Conservation (phyloP, 2,888 invertebrate genomes). For the Carterocephalus palaemon region DNA sequence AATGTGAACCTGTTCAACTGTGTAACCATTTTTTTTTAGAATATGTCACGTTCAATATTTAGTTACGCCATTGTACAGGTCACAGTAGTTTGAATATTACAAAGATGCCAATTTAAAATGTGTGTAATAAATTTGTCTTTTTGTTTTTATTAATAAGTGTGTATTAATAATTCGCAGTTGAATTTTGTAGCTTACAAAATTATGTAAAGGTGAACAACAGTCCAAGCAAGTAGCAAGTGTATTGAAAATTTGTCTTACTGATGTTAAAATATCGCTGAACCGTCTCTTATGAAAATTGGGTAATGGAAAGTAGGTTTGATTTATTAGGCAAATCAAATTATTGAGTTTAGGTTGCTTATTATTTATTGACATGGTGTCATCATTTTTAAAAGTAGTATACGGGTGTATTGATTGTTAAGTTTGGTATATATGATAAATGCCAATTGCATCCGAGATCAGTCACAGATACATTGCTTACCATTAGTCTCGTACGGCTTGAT, state of each 20-base stretch:
- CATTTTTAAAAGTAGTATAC: no score
- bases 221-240: conserved; percentile 6
- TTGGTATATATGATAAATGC: no score
- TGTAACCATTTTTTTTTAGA: not conserved
- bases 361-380: no score
- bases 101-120: conserved; percentile 19
- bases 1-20: conserved; percentile 4
- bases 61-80: conserved; percentile 7
- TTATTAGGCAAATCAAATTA: no score
- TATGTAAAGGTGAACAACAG: conserved; percentile 20
- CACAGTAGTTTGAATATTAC: conserved; percentile 12
- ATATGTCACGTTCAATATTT: not conserved
- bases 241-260: not conserved
- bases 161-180: conserved; percentile 23
- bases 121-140: conserved; percentile 17
- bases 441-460: no score
- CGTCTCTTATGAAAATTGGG: not conserved
- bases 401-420: no score
- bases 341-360: no score
- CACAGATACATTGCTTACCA: no score
- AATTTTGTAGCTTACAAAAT: conserved; percentile 17
- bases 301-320: no score
- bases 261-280: no score
- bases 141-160: conserved; percentile 23
- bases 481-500: no score